These are phyloP conservation scores for Semotilus atromaculatus DNA, from an alignment of 2,797 vertebrate species.

Conservation along the genomic window DNA sequence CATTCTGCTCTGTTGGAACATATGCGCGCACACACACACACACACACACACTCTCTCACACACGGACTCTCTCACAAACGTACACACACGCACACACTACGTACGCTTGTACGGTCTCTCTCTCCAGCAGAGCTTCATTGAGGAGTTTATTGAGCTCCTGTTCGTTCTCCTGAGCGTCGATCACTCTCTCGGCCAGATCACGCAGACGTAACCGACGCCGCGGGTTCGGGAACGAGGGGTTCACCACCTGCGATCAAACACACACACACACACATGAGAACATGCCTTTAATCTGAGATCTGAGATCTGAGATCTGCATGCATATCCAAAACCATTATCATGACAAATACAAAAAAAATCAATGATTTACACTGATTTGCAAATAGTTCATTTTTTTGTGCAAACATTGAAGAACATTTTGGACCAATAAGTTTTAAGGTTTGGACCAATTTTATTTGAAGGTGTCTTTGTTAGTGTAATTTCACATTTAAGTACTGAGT, in stretches of 20 bases:
- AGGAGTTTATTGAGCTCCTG: conserved; percentile 94
- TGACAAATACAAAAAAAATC: background rate
- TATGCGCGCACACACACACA: no score
- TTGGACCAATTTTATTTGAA: no score
- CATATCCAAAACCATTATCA: background rate
- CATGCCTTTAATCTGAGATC: background rate
- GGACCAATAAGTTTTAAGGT: background rate
- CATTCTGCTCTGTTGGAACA: no score
- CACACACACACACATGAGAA: conserved; percentile 12
- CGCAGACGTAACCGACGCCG: conserved; percentile 87
- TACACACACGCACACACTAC: no score
- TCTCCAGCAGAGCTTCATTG: conserved; percentile 91
- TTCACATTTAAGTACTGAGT: no score
- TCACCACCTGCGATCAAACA: conserved; percentile 81
- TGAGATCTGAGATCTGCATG: background rate
- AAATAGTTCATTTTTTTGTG: no score
- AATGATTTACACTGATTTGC: no score
- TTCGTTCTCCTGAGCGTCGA: conserved; percentile 92
- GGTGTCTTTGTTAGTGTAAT: no score
- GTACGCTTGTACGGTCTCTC: conserved; percentile 75
- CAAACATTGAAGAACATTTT: background rate
- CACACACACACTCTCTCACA: no score
- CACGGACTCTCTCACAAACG: fast-evolving
- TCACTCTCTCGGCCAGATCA: conserved; percentile 90
- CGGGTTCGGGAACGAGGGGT: conserved; percentile 94